phyloP scores from a whole-genome alignment of 2,888 invertebrate genomes.

The Achlya flavicornis region DNA sequence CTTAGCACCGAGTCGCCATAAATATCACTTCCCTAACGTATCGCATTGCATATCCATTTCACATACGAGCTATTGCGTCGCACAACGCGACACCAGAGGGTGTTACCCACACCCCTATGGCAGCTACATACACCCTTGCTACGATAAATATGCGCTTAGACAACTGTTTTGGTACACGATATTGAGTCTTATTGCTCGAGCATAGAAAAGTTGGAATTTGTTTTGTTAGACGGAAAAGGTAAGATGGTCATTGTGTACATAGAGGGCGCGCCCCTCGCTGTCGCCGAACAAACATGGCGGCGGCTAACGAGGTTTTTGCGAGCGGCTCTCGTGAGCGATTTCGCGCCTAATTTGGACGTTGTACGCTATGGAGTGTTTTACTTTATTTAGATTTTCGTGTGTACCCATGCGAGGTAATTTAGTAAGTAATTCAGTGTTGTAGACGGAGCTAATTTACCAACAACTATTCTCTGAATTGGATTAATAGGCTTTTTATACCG shows the following conservation, averaged over 20 bases:
- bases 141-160: conserved; percentile 43
- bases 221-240: conserved; percentile 19
- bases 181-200: conserved; percentile 38
- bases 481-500: not conserved
- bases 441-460: not conserved
- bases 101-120: conserved; percentile 75
- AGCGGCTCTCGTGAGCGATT: conserved; percentile 76
- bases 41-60: conserved; percentile 79
- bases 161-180: conserved; percentile 22
- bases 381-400: conserved; percentile 54
- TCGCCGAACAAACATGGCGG: conserved; percentile 81
- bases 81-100: conserved; percentile 75
- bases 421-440: conserved; percentile 30
- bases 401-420: conserved; percentile 35
- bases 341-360: conserved; percentile 80
- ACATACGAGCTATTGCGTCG: conserved; percentile 75
- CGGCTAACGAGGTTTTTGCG: conserved; percentile 81
- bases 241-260: conserved; percentile 73
- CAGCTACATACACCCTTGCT: conserved; percentile 70
- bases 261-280: conserved; percentile 80
- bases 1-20: conserved; percentile 29
- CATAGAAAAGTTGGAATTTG: conserved; percentile 28
- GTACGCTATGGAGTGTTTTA: conserved; percentile 50
- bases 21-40: conserved; percentile 70
- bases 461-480: conserved; percentile 1